These are phyloP conservation scores for Sceloporus tristichus DNA, from an alignment of 2,113 vertebrate species.

Conservation along the genomic window DNA sequence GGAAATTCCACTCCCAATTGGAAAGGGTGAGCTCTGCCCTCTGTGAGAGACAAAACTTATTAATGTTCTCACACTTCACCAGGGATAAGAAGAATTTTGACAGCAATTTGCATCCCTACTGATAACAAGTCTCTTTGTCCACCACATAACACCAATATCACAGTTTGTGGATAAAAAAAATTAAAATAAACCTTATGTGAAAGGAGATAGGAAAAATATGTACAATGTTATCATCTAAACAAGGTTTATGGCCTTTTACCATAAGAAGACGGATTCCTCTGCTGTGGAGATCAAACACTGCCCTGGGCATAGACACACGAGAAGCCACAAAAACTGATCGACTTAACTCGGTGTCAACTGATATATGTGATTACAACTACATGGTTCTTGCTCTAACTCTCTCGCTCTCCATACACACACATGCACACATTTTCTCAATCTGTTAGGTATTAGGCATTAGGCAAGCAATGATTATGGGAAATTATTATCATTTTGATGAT, in stretches of 20 bases:
- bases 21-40: too few species aligned
- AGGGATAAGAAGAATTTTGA: too few species aligned
- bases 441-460: constrained; percentile 46
- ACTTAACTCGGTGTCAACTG: constrained; percentile 33
- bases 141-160: background rate
- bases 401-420: background rate
- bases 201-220: constrained; percentile 61
- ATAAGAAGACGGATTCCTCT: constrained; percentile 47
- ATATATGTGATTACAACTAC: constrained; percentile 56
- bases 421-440: constrained; percentile 2
- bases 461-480: constrained; percentile 51
- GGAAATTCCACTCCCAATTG: too few species aligned
- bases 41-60: too few species aligned
- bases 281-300: constrained; percentile 63
- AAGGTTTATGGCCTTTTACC: constrained; percentile 41
- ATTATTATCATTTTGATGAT: constrained; percentile 61
- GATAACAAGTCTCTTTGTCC: constrained; percentile 34
- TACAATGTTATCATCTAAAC: constrained; percentile 53
- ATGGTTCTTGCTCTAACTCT: constrained; percentile 50
- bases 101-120: background rate
- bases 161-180: background rate
- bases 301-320: constrained; percentile 39
- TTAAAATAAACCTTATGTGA: background rate
- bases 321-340: constrained; percentile 38
- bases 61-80: too few species aligned